Percentiles rank a stretch among this genome's conserved stretches.
phyloP scores from a whole-genome alignment of 2,797 vertebrate species.

The Neosilurus mollespiculum region DNA sequence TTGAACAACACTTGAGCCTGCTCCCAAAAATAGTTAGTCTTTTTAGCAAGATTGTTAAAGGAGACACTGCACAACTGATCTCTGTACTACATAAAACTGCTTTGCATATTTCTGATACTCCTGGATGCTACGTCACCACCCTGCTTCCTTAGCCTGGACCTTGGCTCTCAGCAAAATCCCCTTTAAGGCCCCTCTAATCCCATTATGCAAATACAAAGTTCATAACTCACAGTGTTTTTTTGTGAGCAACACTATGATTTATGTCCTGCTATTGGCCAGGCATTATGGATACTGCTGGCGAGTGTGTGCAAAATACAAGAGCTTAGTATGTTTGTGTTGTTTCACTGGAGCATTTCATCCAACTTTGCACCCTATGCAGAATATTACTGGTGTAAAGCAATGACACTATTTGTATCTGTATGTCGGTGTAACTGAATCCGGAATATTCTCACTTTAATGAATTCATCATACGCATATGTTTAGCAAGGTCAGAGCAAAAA shows the following conservation, averaged over 20 bases:
- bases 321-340: background rate
- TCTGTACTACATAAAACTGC: slow-evolving; percentile 8
- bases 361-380: background rate
- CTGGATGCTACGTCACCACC: background rate
- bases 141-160: background rate
- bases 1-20: background rate
- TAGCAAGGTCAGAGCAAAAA: slow-evolving; percentile 43
- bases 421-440: background rate
- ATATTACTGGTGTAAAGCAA: background rate
- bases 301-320: slow-evolving; percentile 11
- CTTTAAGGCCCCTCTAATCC: slow-evolving; percentile 64
- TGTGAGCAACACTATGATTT: slow-evolving; percentile 52
- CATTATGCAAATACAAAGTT: slow-evolving; percentile 70
- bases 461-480: no score
- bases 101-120: background rate
- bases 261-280: slow-evolving; percentile 60
- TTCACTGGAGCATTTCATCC: background rate
- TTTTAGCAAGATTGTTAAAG: slow-evolving; percentile 3
- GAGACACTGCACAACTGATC: background rate
- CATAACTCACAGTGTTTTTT: slow-evolving; percentile 67
- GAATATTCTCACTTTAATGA: background rate
- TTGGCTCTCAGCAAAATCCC: slow-evolving; percentile 45
- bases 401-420: background rate
- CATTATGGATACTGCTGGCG: slow-evolving; percentile 47
- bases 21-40: background rate